Evolutionary conservation across 1,140 invertebrate species (phyloP).

Genomic region (Gonioctena quinquepunctata): DNA sequence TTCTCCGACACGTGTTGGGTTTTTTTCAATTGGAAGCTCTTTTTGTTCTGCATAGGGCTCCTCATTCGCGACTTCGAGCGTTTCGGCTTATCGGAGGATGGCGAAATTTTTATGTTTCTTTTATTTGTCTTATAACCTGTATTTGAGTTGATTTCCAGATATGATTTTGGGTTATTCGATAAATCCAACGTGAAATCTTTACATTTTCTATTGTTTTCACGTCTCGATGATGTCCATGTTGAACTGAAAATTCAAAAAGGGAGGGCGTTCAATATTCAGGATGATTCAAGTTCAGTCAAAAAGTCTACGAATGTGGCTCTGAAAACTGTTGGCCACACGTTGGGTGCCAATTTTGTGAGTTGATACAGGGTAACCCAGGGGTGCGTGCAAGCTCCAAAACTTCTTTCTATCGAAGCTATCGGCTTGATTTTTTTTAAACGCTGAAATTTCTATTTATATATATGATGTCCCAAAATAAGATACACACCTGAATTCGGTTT

Average conservation of each 20-base stretch:
- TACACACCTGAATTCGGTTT: too few species aligned
- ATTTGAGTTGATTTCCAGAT: constrained; percentile 55
- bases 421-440: too few species aligned
- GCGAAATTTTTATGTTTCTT: constrained; percentile 57
- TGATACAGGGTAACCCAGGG: too few species aligned
- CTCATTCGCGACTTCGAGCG: constrained; percentile 61
- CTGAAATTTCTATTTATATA: too few species aligned
- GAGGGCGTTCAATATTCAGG: too few species aligned
- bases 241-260: constrained; percentile 24
- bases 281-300: too few species aligned
- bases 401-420: too few species aligned
- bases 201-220: constrained; percentile 63
- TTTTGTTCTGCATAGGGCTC: constrained; percentile 60
- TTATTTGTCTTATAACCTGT: constrained; percentile 53
- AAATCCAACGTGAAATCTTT: constrained; percentile 73
- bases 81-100: constrained; percentile 49
- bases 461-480: too few species aligned
- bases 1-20: neutral
- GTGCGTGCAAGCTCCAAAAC: too few species aligned
- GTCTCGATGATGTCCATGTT: constrained; percentile 40
- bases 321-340: too few species aligned
- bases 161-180: constrained; percentile 51
- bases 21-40: constrained; percentile 42
- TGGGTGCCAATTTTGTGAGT: too few species aligned
- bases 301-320: too few species aligned